Percentiles rank a stretch among this genome's conserved stretches.
Evolutionary conservation across 2,113 vertebrate species (phyloP).

Genomic region (Pyrgilauda ruficollis): DNA sequence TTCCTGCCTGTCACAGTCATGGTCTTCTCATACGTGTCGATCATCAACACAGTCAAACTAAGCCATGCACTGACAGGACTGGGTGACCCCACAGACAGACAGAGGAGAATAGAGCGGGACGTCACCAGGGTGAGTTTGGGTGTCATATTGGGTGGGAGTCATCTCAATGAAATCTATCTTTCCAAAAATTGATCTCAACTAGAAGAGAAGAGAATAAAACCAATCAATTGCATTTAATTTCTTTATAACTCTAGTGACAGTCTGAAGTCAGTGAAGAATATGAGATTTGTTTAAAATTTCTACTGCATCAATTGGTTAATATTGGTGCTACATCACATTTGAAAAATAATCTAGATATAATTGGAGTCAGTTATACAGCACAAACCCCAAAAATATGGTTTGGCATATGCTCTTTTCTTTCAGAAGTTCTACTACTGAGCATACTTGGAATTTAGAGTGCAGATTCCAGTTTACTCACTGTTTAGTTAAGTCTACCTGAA

Average conservation of each 20-base stretch:
- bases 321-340: not conserved
- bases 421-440: not conserved
- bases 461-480: not conserved
- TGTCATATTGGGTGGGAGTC: not conserved
- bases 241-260: not conserved
- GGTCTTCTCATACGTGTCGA: slow-evolving; percentile 81
- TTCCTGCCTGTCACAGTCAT: slow-evolving; percentile 79
- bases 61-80: slow-evolving; percentile 77
- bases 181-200: not conserved
- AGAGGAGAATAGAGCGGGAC: slow-evolving; percentile 80
- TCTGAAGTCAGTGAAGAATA: not conserved
- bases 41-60: slow-evolving; percentile 84
- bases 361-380: not conserved
- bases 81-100: slow-evolving; percentile 73
- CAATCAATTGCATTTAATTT: not conserved
- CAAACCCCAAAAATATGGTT: not conserved
- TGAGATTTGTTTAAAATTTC: not conserved
- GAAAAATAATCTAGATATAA: not conserved
- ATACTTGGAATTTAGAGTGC: not conserved
- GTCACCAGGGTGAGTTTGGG: slow-evolving; percentile 74
- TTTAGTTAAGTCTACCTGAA: not conserved
- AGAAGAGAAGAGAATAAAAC: not conserved
- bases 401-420: not conserved
- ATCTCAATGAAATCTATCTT: not conserved
- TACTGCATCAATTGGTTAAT: not conserved